Percentiles rank a stretch among this genome's conserved stretches.
Conservation (phyloP, 2,888 invertebrate species). For the Zygothrica quintamaculata region DNA sequence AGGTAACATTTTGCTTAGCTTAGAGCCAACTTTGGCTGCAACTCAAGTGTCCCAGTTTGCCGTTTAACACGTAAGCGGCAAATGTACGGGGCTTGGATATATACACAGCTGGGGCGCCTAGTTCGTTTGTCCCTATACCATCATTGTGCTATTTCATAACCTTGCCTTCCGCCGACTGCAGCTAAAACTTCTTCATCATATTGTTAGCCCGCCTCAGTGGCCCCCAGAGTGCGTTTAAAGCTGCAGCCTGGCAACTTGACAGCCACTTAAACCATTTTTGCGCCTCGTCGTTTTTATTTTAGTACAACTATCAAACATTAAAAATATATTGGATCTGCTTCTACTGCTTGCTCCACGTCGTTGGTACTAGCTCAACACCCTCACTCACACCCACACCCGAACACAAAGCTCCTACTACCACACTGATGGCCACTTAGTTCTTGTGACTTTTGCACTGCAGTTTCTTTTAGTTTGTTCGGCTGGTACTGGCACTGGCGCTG, state of each 20-base stretch:
- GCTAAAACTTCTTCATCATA: conserved; percentile 67
- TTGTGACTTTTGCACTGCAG: conserved; percentile 66
- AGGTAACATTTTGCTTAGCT: conserved; percentile 48
- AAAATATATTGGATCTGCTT: conserved; percentile 72
- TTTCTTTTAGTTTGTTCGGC: conserved; percentile 46
- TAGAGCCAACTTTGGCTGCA: conserved; percentile 68
- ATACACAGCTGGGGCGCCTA: not conserved
- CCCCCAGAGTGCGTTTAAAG: conserved; percentile 75
- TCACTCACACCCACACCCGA: not conserved
- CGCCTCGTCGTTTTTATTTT: conserved; percentile 71
- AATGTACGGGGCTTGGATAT: not conserved
- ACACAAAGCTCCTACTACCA: conserved; percentile 21
- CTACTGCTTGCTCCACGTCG: not conserved
- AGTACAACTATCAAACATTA: conserved; percentile 78
- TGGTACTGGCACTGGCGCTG: conserved; percentile 1
- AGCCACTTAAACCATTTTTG: conserved; percentile 73
- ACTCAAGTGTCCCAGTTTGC: conserved; percentile 79
- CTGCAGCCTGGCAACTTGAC: conserved; percentile 45
- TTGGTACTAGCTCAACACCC: not conserved
- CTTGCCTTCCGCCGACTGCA: conserved; percentile 28
- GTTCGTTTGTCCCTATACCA: conserved; percentile 21
- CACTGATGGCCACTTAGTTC: conserved; percentile 73
- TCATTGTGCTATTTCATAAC: conserved; percentile 37
- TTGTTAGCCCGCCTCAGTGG: conserved; percentile 50
- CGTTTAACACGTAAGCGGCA: conserved; percentile 70